A percentile compares a stretch with the other conserved stretches of the same genome.
Evolutionary conservation across 2,113 vertebrate genomes (phyloP).

Genomic region (Coreoperca whiteheadi): DNA sequence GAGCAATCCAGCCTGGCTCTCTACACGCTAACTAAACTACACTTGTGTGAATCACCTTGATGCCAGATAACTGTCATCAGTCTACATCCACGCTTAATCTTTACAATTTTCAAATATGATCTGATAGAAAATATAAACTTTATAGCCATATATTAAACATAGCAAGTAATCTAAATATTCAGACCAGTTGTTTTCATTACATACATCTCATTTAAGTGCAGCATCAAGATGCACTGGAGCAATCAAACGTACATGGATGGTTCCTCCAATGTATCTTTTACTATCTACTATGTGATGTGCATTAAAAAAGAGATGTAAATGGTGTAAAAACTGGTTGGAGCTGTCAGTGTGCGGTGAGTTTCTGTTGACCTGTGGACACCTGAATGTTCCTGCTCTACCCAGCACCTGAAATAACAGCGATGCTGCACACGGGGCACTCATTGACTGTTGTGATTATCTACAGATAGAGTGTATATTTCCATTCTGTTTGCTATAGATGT

Average conservation of each 20-base stretch:
- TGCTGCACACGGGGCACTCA: slow-evolving; percentile 41
- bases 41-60: slow-evolving; percentile 37
- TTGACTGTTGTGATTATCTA: slow-evolving; percentile 1
- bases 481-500: slow-evolving; percentile 38
- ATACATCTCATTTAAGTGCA: slow-evolving; percentile 22
- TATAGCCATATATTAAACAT: slow-evolving; percentile 66
- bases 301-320: slow-evolving; percentile 35
- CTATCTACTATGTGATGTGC: background rate
- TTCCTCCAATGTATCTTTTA: background rate
- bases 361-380: slow-evolving; percentile 40
- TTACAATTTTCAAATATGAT: slow-evolving; percentile 65
- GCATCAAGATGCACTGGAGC: slow-evolving; percentile 17
- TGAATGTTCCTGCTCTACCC: slow-evolving; percentile 57
- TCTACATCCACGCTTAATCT: slow-evolving; percentile 57
- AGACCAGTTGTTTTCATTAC: slow-evolving; percentile 21
- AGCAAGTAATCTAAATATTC: slow-evolving; percentile 38
- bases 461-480: background rate
- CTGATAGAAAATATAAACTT: slow-evolving; percentile 80
- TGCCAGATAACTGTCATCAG: slow-evolving; percentile 28
- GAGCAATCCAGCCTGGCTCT: background rate
- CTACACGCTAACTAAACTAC: slow-evolving; percentile 32
- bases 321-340: slow-evolving; percentile 7
- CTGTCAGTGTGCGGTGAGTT: slow-evolving; percentile 32
- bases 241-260: background rate
- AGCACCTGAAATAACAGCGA: slow-evolving; percentile 59